Conservation (phyloP, 2,888 invertebrate species). For the Phortica okadai region DNA sequence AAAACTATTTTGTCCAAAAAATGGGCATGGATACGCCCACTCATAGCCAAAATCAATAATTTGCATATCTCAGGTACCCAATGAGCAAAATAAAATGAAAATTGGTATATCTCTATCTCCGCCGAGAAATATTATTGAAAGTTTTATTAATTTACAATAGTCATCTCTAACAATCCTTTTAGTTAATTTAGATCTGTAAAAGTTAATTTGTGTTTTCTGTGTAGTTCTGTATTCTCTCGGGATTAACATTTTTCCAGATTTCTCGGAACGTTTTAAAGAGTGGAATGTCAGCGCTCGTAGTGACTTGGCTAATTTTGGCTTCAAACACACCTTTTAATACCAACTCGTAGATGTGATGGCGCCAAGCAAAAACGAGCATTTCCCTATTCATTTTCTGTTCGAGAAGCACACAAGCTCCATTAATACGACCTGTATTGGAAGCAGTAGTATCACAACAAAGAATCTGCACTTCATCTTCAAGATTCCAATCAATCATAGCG, state of each 20-base stretch:
- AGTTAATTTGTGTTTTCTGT: slow-evolving; percentile 9
- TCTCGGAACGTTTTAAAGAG: too few relatives aligned
- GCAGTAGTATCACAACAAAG: slow-evolving; percentile 29
- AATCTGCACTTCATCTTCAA: slow-evolving; percentile 17
- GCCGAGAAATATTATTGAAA: too few relatives aligned
- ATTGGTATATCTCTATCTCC: too few relatives aligned
- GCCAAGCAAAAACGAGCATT: slow-evolving; percentile 16
- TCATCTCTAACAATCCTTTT: slow-evolving; percentile 16
- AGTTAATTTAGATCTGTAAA: slow-evolving; percentile 26
- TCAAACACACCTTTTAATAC: too few relatives aligned
- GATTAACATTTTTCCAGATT: slow-evolving; percentile 17
- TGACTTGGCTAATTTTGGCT: too few relatives aligned
- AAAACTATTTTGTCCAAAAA: too few relatives aligned
- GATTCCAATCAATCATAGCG: slow-evolving; percentile 29
- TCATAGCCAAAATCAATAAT: too few relatives aligned
- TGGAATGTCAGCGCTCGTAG: too few relatives aligned
- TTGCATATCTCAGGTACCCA: too few relatives aligned
- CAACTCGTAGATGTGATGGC: slow-evolving; percentile 22
- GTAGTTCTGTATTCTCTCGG: neutral
- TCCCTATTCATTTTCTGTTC: neutral
- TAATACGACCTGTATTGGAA: slow-evolving; percentile 32
- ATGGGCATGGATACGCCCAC: too few relatives aligned
- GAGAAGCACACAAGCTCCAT: slow-evolving; percentile 28
- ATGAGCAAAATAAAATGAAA: too few relatives aligned
- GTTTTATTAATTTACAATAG: slow-evolving; percentile 13